A percentile compares a stretch with the other conserved stretches of the same genome.
Evolutionary conservation across 2,797 vertebrate genomes (phyloP).

Genomic region (Benthosema pterotum): DNA sequence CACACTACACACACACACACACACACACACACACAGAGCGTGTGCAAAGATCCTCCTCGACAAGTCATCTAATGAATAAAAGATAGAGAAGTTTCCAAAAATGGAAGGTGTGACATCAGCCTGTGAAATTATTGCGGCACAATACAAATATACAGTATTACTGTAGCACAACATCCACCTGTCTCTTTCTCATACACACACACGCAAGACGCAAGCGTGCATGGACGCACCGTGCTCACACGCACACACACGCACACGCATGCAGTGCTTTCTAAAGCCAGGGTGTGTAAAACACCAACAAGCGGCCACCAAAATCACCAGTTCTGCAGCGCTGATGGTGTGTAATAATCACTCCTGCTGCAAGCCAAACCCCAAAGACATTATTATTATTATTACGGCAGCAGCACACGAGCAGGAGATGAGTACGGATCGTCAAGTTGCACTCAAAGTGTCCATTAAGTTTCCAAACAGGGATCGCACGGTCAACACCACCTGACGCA

Average conservation of each 20-base stretch:
- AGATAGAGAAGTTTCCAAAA: constrained; percentile 53
- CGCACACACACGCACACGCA: constrained; percentile 10
- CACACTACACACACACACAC: constrained; percentile 1
- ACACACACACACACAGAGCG: not conserved
- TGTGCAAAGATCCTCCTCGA: constrained; percentile 23
- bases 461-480: constrained; percentile 23
- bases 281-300: constrained; percentile 35
- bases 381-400: not conserved
- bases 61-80: constrained; percentile 39
- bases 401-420: not conserved
- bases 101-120: constrained; percentile 42
- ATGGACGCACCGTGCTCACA: no score
- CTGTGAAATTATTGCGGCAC: constrained; percentile 47
- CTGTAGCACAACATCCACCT: constrained; percentile 50
- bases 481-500: constrained; percentile 2
- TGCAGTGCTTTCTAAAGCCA: constrained; percentile 40
- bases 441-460: not conserved
- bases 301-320: constrained; percentile 41
- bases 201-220: constrained; percentile 37
- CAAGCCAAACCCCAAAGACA: constrained; percentile 18
- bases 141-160: constrained; percentile 35
- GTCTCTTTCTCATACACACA: constrained; percentile 41
- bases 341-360: constrained; percentile 41
- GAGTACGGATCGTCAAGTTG: not conserved
- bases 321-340: constrained; percentile 34